Base-by-base conservation (phyloP, 2,797 vertebrate genomes). In the Streptopelia turtur region DNA sequence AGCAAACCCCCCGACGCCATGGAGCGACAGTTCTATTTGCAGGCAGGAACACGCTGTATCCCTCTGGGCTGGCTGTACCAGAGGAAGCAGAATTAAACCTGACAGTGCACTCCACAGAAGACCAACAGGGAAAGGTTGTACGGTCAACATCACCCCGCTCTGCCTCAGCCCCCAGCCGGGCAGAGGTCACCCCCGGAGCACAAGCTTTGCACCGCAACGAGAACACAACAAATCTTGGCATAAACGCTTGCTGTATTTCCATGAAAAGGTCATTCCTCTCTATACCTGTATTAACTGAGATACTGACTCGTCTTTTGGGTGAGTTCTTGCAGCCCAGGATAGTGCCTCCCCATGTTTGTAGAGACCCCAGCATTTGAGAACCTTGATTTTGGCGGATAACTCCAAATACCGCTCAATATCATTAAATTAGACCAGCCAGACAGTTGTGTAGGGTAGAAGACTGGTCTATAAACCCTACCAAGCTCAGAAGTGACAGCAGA, bases 311-410 rank as follows among this genome's bases (percentile, higher is more conserved):
- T 22, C 35, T 43, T 66, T n/a, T 25, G n/a, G 61, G 76, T 0
- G 28, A 72, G 33, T 24, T 75, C 47, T 59, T 5, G 2, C 33
- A 47, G 88, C 18, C 22, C 69, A 10, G 57, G 33, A 13, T 6
- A 18, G 24, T 1, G 1, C 3, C 43, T 72, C 9, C 49, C 17
- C 17, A 1, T 1, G 1, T 9, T 11, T 3, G 30, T 1, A 39
- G 33, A 33, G 37, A 89, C 8, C 50, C 31, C 55, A 30, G 31
- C 37, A 37, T 31, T 52, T 27, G 31, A 16, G 1, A 69, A 14
- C 55, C 83, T 37, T 23, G 47, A 59, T 59, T 39, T 16, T 5
- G 21, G 47, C 74, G 49, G 83, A 37, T 21, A 83, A 16, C 31
- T 74, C 81, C 9, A 74, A 79, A 63, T 57, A 60, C 20, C 39